These are phyloP conservation scores for Scomberomorus guttatus DNA, from an alignment of 2,797 vertebrate species.

Conservation along the genomic window DNA sequence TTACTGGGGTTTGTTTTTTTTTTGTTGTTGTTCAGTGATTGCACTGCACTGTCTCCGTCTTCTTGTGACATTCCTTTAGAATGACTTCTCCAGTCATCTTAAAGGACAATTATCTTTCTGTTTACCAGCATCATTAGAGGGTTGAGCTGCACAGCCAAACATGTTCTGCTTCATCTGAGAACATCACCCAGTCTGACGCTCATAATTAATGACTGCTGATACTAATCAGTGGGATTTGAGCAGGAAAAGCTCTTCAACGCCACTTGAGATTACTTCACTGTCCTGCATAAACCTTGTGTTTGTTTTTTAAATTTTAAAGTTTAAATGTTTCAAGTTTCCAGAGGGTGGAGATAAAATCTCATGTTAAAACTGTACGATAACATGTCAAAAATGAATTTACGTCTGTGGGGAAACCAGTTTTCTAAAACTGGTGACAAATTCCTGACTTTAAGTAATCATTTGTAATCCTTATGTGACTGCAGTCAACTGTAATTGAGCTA, in stretches of 20 bases:
- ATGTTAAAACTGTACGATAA: slow-evolving; percentile 5
- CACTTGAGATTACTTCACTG: slow-evolving; percentile 73
- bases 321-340: no score
- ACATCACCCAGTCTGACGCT: slow-evolving; percentile 85
- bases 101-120: slow-evolving; percentile 90
- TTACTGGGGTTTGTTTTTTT: neutral
- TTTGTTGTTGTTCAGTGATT: slow-evolving; percentile 52
- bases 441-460: slow-evolving; percentile 11
- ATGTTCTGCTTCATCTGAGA: slow-evolving; percentile 89
- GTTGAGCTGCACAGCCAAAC: slow-evolving; percentile 88
- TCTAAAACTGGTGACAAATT: slow-evolving; percentile 8
- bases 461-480: slow-evolving; percentile 3
- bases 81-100: slow-evolving; percentile 87
- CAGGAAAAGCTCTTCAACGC: slow-evolving; percentile 73
- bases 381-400: neutral
- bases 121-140: slow-evolving; percentile 88
- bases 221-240: slow-evolving; percentile 82
- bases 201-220: slow-evolving; percentile 86
- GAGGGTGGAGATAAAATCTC: neutral
- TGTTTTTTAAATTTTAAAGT: no score
- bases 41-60: slow-evolving; percentile 54
- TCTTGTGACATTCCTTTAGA: slow-evolving; percentile 67
- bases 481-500: slow-evolving; percentile 19
- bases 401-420: neutral
- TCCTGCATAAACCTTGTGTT: slow-evolving; percentile 56